A percentile compares a stretch with the other conserved stretches of the same genome.
Conservation (phyloP, 2,888 invertebrate genomes). For the Drosophila anceps region DNA sequence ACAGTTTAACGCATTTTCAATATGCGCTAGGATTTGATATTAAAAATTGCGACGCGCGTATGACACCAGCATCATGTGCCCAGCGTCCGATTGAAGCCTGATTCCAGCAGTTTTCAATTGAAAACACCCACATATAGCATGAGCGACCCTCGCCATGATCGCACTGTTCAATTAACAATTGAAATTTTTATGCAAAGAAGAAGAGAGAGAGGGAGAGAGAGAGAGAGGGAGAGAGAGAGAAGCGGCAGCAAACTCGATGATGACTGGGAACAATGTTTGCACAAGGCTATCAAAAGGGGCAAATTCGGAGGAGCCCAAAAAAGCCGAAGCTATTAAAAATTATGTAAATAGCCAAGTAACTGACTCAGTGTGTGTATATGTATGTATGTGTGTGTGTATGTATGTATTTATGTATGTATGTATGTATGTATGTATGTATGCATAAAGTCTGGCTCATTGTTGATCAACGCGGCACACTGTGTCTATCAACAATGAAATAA, state of each 20-base stretch:
- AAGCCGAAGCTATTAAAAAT: slow-evolving; percentile 71
- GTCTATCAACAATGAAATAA: slow-evolving; percentile 76
- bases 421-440: slow-evolving; percentile 5
- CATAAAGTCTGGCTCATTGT: slow-evolving; percentile 76
- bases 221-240: neutral
- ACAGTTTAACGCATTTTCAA: neutral
- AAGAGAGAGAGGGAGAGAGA: neutral
- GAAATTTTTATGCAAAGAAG: slow-evolving; percentile 43
- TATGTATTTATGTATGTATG: slow-evolving; percentile 5
- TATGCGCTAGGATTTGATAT: slow-evolving; percentile 57
- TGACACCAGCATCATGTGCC: slow-evolving; percentile 67
- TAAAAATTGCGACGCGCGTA: slow-evolving; percentile 71
- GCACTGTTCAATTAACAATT: slow-evolving; percentile 45
- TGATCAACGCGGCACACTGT: slow-evolving; percentile 71
- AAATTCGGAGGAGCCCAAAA: slow-evolving; percentile 45
- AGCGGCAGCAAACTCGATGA: slow-evolving; percentile 1
- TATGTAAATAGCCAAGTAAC: slow-evolving; percentile 65
- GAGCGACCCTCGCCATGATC: slow-evolving; percentile 16
- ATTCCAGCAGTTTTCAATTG: slow-evolving; percentile 52
- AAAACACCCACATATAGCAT: slow-evolving; percentile 68
- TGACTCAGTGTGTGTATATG: slow-evolving; percentile 11
- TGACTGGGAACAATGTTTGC: slow-evolving; percentile 56
- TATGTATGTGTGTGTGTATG: neutral
- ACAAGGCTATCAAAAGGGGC: slow-evolving; percentile 46
- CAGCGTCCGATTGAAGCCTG: slow-evolving; percentile 8